A percentile compares a stretch with the other conserved stretches of the same genome.
phyloP scores from a whole-genome alignment of 1,140 invertebrate genomes.

The Drosophila ercepeae region DNA sequence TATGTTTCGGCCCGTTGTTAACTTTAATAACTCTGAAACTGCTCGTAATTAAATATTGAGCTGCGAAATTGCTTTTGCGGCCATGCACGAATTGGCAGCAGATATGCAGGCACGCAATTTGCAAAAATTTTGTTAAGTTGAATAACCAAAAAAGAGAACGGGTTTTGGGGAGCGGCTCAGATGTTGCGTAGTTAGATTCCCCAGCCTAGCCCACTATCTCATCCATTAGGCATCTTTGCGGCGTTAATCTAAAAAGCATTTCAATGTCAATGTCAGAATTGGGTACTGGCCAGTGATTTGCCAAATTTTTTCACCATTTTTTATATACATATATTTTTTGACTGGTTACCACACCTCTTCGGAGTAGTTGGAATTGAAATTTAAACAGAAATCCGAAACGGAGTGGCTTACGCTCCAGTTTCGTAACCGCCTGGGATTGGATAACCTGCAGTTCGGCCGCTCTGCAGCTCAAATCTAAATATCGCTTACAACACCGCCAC shows the following conservation, averaged over 20 bases:
- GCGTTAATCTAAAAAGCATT: constrained; percentile 39
- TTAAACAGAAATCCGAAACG: constrained; percentile 7
- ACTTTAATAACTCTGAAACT: constrained; percentile 76
- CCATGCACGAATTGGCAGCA: constrained; percentile 51
- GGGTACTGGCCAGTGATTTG: constrained; percentile 2
- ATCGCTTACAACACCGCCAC: constrained; percentile 36
- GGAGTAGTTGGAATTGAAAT: not conserved
- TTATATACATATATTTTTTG: not conserved
- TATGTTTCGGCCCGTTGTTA: constrained; percentile 57
- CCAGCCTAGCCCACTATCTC: constrained; percentile 37
- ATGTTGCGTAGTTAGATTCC: constrained; percentile 54
- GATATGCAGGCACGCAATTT: constrained; percentile 75
- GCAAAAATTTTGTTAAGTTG: constrained; percentile 52
- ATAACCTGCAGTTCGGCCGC: constrained; percentile 33
- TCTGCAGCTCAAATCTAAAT: constrained; percentile 41
- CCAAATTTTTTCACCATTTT: constrained; percentile 3
- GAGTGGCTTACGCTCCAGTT: constrained; percentile 14
- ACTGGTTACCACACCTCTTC: constrained; percentile 24
- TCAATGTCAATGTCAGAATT: constrained; percentile 79
- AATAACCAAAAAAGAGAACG: constrained; percentile 67
- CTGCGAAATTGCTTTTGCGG: constrained; percentile 52
- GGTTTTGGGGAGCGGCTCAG: constrained; percentile 56
- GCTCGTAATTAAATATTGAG: constrained; percentile 66
- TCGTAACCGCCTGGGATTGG: constrained; percentile 24
- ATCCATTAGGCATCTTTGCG: constrained; percentile 39